Conservation (phyloP, 2,797 vertebrate genomes). For the Lateolabrax maculatus region DNA sequence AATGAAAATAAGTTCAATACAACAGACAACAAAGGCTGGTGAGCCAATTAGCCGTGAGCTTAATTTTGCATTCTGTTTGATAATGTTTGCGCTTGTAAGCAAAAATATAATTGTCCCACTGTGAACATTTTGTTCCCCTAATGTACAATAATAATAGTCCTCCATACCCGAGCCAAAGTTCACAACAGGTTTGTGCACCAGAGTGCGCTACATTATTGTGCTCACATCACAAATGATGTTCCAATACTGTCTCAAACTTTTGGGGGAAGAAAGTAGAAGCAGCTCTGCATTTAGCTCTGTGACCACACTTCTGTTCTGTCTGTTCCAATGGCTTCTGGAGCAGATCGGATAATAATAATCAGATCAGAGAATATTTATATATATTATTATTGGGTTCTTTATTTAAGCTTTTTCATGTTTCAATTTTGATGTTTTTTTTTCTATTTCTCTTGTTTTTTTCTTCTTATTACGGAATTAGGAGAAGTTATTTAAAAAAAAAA, state of each 20-base stretch:
- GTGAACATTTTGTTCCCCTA: conserved; percentile 24
- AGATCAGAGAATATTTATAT: too few species aligned
- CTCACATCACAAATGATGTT: background rate
- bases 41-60: conserved; percentile 57
- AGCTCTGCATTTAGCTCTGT: background rate
- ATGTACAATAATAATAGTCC: conserved; percentile 9
- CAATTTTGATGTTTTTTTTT: too few species aligned
- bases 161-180: conserved; percentile 13
- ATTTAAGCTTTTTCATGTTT: background rate
- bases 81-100: conserved; percentile 28
- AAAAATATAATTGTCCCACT: conserved; percentile 68
- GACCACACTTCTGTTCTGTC: background rate
- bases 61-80: conserved; percentile 56
- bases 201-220: background rate
- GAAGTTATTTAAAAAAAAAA: too few species aligned
- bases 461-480: too few species aligned
- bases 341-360: too few species aligned
- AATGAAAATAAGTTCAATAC: conserved; percentile 23
- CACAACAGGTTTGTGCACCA: background rate
- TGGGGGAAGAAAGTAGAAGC: background rate
- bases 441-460: too few species aligned
- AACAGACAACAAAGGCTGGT: conserved; percentile 2
- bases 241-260: background rate
- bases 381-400: too few species aligned
- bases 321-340: background rate